Conservation (phyloP, 2,113 vertebrate genomes). For the Phyllopteryx taeniolatus region DNA sequence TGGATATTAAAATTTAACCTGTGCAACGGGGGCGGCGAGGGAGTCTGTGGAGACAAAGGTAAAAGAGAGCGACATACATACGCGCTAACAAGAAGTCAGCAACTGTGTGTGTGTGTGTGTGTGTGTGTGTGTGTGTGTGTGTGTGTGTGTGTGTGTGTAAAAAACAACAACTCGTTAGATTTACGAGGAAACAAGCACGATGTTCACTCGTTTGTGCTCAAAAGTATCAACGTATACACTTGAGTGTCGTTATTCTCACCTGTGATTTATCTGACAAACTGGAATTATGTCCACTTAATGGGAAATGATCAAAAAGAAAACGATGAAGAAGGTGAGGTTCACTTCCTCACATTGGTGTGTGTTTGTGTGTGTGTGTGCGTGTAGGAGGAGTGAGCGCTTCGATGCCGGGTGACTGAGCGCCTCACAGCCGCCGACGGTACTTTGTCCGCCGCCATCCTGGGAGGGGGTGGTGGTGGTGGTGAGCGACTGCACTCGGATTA, state of each 20-base stretch:
- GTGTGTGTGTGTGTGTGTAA: background rate
- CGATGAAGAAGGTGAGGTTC: constrained; percentile 8
- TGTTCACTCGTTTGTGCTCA: constrained; percentile 17
- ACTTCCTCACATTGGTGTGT: constrained; percentile 24
- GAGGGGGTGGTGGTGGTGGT: constrained; percentile 69
- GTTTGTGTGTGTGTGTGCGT: constrained; percentile 43
- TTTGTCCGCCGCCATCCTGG: constrained; percentile 69
- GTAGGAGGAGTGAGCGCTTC: constrained; percentile 47
- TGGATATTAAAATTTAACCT: constrained; percentile 54
- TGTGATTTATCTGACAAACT: background rate
- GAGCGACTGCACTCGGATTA: constrained; percentile 66
- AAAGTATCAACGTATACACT: constrained; percentile 37
- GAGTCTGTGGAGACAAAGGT: constrained; percentile 68
- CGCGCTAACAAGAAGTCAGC: constrained; percentile 54
- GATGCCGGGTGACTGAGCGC: constrained; percentile 48
- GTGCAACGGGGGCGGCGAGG: constrained; percentile 33
- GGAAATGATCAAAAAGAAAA: background rate
- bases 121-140: background rate
- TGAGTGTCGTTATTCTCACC: constrained; percentile 1
- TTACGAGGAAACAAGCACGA: constrained; percentile 20
- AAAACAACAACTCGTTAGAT: constrained; percentile 32
- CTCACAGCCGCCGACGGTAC: constrained; percentile 49
- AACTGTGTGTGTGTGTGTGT: background rate
- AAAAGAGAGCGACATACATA: constrained; percentile 50
- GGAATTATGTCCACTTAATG: background rate